These are phyloP conservation scores for Drosophila hydei DNA, from an alignment of 1,140 invertebrate genomes.

Conservation along the genomic window DNA sequence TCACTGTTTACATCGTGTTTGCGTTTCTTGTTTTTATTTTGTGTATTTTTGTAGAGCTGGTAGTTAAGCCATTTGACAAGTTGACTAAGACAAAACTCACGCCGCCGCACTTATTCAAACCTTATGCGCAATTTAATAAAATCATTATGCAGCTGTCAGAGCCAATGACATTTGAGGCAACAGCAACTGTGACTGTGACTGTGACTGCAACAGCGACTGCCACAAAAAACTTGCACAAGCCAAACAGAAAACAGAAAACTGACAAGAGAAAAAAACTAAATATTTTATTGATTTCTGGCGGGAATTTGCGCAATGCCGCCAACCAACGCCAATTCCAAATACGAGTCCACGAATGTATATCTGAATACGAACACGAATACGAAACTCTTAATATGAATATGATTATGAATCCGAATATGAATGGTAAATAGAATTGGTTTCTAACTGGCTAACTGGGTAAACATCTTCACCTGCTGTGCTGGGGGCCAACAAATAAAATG, in stretches of 20 bases:
- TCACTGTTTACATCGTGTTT: slow-evolving; percentile 12
- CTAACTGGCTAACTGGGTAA: slow-evolving; percentile 28
- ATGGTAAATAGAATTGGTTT: slow-evolving; percentile 11
- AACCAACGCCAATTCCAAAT: slow-evolving; percentile 30
- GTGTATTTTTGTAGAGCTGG: slow-evolving; percentile 23
- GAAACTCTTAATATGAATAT: slow-evolving; percentile 11
- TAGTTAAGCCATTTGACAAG: slow-evolving; percentile 53
- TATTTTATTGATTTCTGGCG: slow-evolving; percentile 55
- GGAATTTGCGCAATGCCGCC: slow-evolving; percentile 36
- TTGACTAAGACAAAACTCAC: slow-evolving; percentile 52
- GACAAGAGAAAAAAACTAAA: slow-evolving; percentile 20
- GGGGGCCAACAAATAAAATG: background rate
- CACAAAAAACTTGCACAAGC: slow-evolving; percentile 30
- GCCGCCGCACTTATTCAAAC: slow-evolving; percentile 53
- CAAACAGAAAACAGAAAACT: slow-evolving; percentile 4
- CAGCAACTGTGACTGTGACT: slow-evolving; percentile 18
- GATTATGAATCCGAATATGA: slow-evolving; percentile 24
- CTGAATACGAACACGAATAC: slow-evolving; percentile 1
- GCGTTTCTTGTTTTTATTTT: slow-evolving; percentile 7
- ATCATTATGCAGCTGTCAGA: slow-evolving; percentile 58
- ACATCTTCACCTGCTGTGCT: slow-evolving; percentile 53
- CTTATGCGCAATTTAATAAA: slow-evolving; percentile 60
- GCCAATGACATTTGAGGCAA: slow-evolving; percentile 55
- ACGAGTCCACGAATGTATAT: slow-evolving; percentile 3
- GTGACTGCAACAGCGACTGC: slow-evolving; percentile 24